Evolutionary conservation across 2,888 invertebrate species (phyloP), one percentile per base, ranked within the genome.

Genomic region (Trichacis sp.): DNA sequence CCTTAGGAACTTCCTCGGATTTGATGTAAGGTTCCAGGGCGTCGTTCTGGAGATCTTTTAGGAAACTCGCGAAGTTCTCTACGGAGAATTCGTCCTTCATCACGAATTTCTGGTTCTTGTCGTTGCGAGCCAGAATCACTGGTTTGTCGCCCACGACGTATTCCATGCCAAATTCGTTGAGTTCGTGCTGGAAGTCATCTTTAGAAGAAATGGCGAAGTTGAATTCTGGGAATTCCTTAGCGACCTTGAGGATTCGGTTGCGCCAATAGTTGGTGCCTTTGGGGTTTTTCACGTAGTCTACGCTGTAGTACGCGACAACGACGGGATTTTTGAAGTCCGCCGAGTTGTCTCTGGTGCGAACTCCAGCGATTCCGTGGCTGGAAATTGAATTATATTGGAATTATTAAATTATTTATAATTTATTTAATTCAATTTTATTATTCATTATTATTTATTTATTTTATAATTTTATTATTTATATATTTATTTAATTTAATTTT

Each of bases 221-320:
- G 36, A 93, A 88, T 45, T 89, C 88, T 46, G 88, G 83, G 81
- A 89, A 87, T 68, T 91, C 89, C 81, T 94, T 90, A 63, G 93
- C 94, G 9, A 94, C 92, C 87, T 98, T 98, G 76, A 98, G 89
- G 50, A 98, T 91, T 72, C 98, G 91, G 87, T 98, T 98, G 77
- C 97, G 92, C 98, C 98, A 99, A 88, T 99, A 99, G 87, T 99
- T 98, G 52, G 98, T 97, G 48, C 96, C 98, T 86, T 99, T 99
- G 18, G 93, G 88, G 85, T 99, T 98, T 87, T 97, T 98, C 20
- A 91, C 89, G 80, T 99, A 99, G 85, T 99, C 98, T 9, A 99
- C 97, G 73, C 88, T 89, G 85, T 92, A 99, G 86, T 95, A 99
- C 20, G 94, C 98, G 54, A 96, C 92, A 42, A 98, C 89, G 66